Base-by-base conservation (phyloP, 2,888 invertebrate genomes). In the Epistrophe eligans region DNA sequence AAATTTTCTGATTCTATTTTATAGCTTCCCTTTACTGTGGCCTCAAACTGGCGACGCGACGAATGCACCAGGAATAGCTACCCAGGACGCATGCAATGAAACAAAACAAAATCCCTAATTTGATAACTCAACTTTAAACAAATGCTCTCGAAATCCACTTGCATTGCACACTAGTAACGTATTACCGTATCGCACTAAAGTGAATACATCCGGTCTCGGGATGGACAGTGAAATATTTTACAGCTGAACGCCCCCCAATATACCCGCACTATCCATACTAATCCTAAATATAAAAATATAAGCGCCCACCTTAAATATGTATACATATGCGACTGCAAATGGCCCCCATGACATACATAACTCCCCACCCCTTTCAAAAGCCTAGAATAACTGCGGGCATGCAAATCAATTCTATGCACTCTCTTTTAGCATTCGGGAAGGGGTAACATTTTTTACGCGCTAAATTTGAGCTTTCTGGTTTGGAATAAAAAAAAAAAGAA, bases 101-200 rank as follows among this genome's bases (percentile, higher is more conserved):
- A 66, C 76, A 66, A 79, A 80, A 80, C 60, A 72, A 72, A 80
- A 77, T 77, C 67, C 72, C 81, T 81, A 85, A 85, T 77, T 85
- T 85, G 77, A 85, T 85, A 85, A 85, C 77, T 81, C 77, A 81
- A 81, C 77, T 84, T 80, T 5, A 73, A 84, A 73, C 81, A 71
- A 81, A 80, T 73, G 72, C 73, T 70, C 77, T 70, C 80, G 40
- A 81, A 81, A 70, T 77, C 73, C 57, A 81, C 62, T 81, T 62
- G 81, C 62, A 77, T 9, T 35, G 35, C 73, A 81, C 77, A 77
- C 84, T 81, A 55, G 73, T 77, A 85, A 77, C 77, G 77, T 81
- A 85, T 85, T 77, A 85, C 73, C 57, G 81, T 77, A 81, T 85
- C 81, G 62, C 73, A n/a, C 48, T 62, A 74, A 85, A 85, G 73